Conservation (phyloP, 2,888 invertebrate species). For the Ariolimax columbianus region DNA sequence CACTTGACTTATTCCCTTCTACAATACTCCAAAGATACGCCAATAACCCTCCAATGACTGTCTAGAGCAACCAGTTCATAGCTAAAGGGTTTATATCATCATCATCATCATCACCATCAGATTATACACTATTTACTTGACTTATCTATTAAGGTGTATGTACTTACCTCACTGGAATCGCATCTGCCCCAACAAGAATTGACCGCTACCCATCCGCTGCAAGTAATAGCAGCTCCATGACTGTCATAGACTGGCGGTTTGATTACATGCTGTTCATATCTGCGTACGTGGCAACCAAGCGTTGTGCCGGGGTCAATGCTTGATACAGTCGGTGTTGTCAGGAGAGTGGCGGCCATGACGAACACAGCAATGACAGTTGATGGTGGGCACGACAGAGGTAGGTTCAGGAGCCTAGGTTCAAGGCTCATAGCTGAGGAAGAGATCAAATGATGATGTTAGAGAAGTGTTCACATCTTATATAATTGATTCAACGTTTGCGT, state of each 20-base stretch:
- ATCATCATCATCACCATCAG: too few relatives aligned
- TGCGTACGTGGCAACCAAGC: constrained; percentile 58
- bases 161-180: constrained; percentile 88
- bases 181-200: constrained; percentile 90
- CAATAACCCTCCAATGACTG: too few relatives aligned
- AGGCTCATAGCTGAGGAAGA: constrained; percentile 30
- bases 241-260: constrained; percentile 54
- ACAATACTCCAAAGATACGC: too few relatives aligned
- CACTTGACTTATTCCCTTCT: too few relatives aligned
- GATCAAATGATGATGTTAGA: neutral
- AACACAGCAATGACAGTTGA: constrained; percentile 9
- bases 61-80: too few relatives aligned
- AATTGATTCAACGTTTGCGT: too few relatives aligned
- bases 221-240: constrained; percentile 84
- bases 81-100: too few relatives aligned
- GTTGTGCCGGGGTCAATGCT: constrained; percentile 57
- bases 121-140: too few relatives aligned
- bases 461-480: too few relatives aligned
- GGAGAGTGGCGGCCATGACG: neutral
- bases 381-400: constrained; percentile 6
- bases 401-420: constrained; percentile 11
- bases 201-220: constrained; percentile 87
- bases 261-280: constrained; percentile 55
- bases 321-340: constrained; percentile 23
- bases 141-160: neutral